These are phyloP conservation scores for Uloborus diversus DNA, from an alignment of 1,140 invertebrate species.

Conservation along the genomic window DNA sequence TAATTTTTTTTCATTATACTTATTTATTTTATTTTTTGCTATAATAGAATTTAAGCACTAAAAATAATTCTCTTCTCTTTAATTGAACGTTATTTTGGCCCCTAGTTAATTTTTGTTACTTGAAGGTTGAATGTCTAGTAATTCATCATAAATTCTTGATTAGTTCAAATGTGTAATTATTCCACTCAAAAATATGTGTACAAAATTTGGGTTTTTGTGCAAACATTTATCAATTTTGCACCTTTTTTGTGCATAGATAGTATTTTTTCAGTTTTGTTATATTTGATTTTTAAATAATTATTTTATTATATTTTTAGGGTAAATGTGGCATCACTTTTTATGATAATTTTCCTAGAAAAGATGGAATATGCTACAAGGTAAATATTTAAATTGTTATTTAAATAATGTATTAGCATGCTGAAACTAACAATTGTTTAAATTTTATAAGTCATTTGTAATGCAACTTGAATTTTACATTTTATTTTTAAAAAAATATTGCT, in stretches of 20 bases:
- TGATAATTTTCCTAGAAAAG: constrained; percentile 92
- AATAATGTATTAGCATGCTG: too few species aligned
- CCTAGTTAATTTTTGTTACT: too few species aligned
- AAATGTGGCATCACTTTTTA: constrained; percentile 90
- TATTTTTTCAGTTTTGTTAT: neutral
- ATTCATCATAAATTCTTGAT: too few species aligned
- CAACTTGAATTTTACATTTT: too few species aligned
- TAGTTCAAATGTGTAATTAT: too few species aligned
- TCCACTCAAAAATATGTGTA: neutral
- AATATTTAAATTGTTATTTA: constrained; percentile 34
- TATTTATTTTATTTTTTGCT: neutral
- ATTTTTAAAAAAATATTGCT: too few species aligned
- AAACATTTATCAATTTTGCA: neutral
- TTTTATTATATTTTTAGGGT: constrained; percentile 70
- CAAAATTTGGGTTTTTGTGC: neutral
- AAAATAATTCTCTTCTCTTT: too few species aligned
- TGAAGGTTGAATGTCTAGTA: too few species aligned
- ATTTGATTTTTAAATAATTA: neutral
- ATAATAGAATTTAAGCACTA: neutral
- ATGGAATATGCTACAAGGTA: constrained; percentile 95
- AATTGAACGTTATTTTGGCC: too few species aligned
- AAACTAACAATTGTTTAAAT: too few species aligned
- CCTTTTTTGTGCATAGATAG: neutral
- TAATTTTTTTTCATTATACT: constrained; percentile 56
- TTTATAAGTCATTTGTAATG: too few species aligned